A percentile compares a stretch with the other conserved stretches of the same genome.
phyloP scores from a whole-genome alignment of 2,797 vertebrate species.

The Gallinago nigripennis region DNA sequence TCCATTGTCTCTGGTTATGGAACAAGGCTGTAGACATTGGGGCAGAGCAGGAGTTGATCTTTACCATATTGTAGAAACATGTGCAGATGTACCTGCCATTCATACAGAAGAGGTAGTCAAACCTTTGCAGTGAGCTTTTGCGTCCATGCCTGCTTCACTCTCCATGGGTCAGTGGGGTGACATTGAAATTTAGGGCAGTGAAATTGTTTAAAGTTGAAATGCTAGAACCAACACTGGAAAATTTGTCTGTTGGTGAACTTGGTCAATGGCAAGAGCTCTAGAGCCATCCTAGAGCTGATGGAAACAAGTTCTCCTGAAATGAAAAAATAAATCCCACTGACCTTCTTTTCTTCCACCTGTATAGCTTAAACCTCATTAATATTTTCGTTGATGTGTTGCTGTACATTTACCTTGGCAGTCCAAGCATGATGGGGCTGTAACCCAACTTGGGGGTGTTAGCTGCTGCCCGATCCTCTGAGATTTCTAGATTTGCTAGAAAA shows the following conservation, averaged over 20 bases:
- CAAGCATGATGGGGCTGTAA: background rate
- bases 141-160: background rate
- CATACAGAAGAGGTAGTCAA: background rate
- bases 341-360: background rate
- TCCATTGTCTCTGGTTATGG: background rate
- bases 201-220: background rate
- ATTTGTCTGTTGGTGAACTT: background rate
- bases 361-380: background rate
- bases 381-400: background rate
- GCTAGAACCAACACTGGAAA: background rate
- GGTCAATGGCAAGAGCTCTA: background rate
- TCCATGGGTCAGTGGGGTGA: background rate
- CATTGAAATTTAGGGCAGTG: background rate
- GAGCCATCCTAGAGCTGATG: background rate
- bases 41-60: background rate
- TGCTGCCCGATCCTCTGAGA: background rate
- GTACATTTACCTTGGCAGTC: background rate
- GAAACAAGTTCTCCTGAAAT: background rate
- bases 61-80: background rate
- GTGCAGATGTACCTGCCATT: background rate
- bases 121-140: background rate
- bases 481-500: background rate
- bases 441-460: fast-evolving
- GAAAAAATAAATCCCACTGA: background rate
- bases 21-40: background rate